A percentile compares a stretch with the other conserved stretches of the same genome.
phyloP scores from a whole-genome alignment of 2,797 vertebrate genomes.

The Bucorvus abyssinicus region DNA sequence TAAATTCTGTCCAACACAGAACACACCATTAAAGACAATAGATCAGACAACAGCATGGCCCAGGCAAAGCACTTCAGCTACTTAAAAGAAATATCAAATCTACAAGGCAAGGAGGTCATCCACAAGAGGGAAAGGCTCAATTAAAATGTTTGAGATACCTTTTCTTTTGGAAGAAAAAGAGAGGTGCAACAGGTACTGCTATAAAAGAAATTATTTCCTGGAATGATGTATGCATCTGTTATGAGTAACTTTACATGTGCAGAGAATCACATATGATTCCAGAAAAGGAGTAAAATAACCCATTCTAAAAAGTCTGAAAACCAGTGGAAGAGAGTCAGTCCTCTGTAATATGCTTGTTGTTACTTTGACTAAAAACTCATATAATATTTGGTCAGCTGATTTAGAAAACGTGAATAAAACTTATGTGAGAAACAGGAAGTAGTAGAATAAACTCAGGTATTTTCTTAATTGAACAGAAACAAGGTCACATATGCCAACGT shows the following conservation, averaged over 20 bases:
- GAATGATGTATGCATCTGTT: neutral
- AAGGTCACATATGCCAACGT: neutral
- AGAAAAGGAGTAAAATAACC: neutral
- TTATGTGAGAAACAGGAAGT: neutral
- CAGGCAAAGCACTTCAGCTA: neutral
- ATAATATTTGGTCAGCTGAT: neutral
- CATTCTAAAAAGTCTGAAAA: neutral
- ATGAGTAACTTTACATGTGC: neutral
- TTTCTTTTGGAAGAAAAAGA: neutral
- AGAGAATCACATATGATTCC: neutral
- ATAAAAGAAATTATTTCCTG: neutral
- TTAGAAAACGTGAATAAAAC: neutral
- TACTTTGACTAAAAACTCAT: neutral
- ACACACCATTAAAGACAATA: neutral
- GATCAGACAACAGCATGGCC: neutral
- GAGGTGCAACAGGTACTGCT: neutral
- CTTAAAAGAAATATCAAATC: neutral
- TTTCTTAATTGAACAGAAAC: neutral
- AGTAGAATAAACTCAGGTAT: neutral
- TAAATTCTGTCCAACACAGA: neutral
- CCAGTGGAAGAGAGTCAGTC: neutral
- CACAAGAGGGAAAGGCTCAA: neutral
- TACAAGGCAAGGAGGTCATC: neutral
- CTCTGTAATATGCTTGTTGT: neutral
- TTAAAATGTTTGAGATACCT: neutral